Evolutionary conservation across 2,113 vertebrate species (phyloP).

Genomic region (Muntiacus reevesi): DNA sequence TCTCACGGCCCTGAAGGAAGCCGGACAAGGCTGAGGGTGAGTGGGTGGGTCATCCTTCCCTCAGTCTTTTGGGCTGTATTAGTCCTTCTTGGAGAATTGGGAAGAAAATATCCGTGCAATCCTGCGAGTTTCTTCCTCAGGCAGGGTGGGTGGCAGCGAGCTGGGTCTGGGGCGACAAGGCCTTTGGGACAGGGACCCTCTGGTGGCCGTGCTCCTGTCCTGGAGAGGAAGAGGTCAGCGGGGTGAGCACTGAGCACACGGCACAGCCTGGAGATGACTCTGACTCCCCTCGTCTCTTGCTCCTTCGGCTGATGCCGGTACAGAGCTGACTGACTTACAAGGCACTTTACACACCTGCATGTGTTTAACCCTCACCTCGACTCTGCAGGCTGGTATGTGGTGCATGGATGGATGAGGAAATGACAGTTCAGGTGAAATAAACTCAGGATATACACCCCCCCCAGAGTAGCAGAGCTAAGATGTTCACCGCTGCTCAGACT

Average conservation of each 20-base stretch:
- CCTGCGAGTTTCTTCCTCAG: slow-evolving; percentile 85
- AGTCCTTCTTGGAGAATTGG: slow-evolving; percentile 79
- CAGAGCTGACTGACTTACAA: background rate
- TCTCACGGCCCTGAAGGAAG: background rate
- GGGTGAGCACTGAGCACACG: background rate
- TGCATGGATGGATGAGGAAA: background rate
- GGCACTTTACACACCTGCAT: background rate
- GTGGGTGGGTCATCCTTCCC: background rate
- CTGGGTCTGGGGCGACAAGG: slow-evolving; percentile 69
- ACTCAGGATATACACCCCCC: background rate
- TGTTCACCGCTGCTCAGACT: background rate
- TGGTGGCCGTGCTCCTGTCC: background rate
- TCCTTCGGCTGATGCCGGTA: background rate
- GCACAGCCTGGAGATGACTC: background rate
- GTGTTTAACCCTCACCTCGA: background rate
- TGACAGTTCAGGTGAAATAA: background rate
- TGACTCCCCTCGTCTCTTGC: background rate
- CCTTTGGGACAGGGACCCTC: slow-evolving; percentile 53
- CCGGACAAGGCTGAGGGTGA: background rate
- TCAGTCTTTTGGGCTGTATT: slow-evolving; percentile 19
- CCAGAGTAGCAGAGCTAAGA: background rate
- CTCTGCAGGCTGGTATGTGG: background rate
- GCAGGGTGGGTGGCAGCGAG: slow-evolving; percentile 68
- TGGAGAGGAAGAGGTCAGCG: slow-evolving; percentile 53
- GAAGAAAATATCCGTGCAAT: slow-evolving; percentile 93